Evolutionary conservation across 2,888 invertebrate species (phyloP).

Genomic region (Brachyptera putata): DNA sequence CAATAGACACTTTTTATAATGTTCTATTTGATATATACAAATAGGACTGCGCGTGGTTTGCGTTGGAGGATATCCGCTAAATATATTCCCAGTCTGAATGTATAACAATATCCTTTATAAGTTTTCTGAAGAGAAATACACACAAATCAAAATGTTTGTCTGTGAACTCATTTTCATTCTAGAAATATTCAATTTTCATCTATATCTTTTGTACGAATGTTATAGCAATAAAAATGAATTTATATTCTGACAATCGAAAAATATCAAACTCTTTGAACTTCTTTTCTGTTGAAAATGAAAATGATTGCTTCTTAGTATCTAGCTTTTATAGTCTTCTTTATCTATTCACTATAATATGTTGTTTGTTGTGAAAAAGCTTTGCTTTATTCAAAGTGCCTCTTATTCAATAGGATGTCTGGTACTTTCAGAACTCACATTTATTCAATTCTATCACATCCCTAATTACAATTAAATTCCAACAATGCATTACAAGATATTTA

Average conservation of each 20-base stretch:
- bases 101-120: conserved; percentile 10
- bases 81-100: conserved; percentile 20
- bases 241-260: conserved; percentile 13
- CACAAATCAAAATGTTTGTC: conserved; percentile 22
- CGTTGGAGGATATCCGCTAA: conserved; percentile 19
- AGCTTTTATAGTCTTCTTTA: not conserved
- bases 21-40: conserved; percentile 21
- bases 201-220: conserved; percentile 8
- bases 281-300: conserved; percentile 2
- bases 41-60: conserved; percentile 16
- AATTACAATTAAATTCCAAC: too few species aligned
- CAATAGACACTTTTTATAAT: conserved; percentile 18
- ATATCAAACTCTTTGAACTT: conserved; percentile 9
- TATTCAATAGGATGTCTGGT: too few species aligned
- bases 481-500: too few species aligned
- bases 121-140: conserved; percentile 12
- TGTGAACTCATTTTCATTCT: conserved; percentile 7
- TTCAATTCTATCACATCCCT: too few species aligned
- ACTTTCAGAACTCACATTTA: too few species aligned
- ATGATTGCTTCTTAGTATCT: conserved; percentile 18
- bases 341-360: not conserved
- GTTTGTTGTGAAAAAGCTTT: too few species aligned
- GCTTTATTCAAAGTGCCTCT: too few species aligned
- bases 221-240: conserved; percentile 19
- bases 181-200: not conserved